Percentiles rank a stretch among this genome's conserved stretches.
These are phyloP conservation scores for Onychorhynchus coronatus DNA, from an alignment of 2,113 vertebrate genomes.

Conservation along the genomic window DNA sequence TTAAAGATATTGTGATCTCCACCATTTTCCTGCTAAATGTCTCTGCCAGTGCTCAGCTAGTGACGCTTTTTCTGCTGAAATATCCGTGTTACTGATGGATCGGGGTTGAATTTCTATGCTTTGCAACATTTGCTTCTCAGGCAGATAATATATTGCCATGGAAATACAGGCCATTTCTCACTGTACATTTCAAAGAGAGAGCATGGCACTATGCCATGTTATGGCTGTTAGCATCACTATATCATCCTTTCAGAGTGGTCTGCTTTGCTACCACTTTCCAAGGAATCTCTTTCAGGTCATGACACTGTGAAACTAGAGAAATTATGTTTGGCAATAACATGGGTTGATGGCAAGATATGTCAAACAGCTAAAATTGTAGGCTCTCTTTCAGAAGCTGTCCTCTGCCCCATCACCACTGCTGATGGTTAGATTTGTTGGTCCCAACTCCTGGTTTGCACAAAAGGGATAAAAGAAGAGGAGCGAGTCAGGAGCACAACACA, in stretches of 20 bases:
- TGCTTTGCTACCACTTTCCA: constrained; percentile 47
- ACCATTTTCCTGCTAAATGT: not conserved
- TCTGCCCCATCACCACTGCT: not conserved
- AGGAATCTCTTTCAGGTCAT: constrained; percentile 19
- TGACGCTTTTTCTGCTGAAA: not conserved
- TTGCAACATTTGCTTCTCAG: constrained; percentile 2
- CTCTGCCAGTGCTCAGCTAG: not conserved
- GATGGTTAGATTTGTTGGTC: not conserved
- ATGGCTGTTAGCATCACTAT: constrained; percentile 43
- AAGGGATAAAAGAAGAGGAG: not conserved
- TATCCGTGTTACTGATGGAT: constrained; percentile 3
- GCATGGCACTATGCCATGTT: constrained; percentile 49
- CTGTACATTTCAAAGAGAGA: constrained; percentile 30
- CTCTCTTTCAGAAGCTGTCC: not conserved
- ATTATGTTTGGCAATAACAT: constrained; percentile 24
- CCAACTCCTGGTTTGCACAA: not conserved
- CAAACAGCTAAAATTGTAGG: not conserved
- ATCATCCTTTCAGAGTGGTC: constrained; percentile 39
- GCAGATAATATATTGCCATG: constrained; percentile 32
- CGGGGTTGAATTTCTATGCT: not conserved
- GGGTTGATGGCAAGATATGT: constrained; percentile 34
- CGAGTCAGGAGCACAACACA: not conserved
- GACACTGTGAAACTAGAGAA: constrained; percentile 28
- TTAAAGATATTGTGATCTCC: not conserved
- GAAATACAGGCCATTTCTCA: constrained; percentile 18